phyloP scores from a whole-genome alignment of 2,888 invertebrate species.

The Quadroppia sp. region DNA sequence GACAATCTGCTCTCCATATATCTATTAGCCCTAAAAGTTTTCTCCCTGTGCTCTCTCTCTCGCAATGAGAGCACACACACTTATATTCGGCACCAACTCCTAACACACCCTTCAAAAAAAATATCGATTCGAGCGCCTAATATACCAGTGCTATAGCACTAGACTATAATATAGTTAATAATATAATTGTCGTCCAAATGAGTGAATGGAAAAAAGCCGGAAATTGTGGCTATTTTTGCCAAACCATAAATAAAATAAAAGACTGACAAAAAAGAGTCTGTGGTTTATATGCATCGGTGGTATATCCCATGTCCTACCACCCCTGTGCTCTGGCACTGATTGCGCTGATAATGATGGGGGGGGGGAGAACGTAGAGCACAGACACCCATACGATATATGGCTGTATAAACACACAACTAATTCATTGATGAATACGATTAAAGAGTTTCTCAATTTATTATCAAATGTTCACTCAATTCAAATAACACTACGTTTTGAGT shows the following conservation, averaged over 20 bases:
- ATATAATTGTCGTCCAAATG: slow-evolving; percentile 10
- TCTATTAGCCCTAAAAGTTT: slow-evolving; percentile 32
- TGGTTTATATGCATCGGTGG: no score
- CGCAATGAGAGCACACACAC: not conserved
- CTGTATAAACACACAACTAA: slow-evolving; percentile 23
- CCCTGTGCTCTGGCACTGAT: no score
- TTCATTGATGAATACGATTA: slow-evolving; percentile 18
- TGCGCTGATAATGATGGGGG: not conserved
- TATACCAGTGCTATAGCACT: not conserved
- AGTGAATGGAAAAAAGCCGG: not conserved
- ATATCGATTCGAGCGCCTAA: not conserved
- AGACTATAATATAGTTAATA: slow-evolving; percentile 14
- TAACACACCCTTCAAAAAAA: slow-evolving; percentile 17
- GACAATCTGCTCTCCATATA: slow-evolving; percentile 34
- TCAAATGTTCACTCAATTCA: not conserved
- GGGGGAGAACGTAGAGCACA: not conserved
- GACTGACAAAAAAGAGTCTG: not conserved
- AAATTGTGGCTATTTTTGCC: slow-evolving; percentile 7
- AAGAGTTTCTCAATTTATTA: not conserved
- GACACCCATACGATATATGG: not conserved
- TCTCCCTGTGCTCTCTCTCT: no score
- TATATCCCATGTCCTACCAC: no score
- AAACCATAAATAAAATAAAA: slow-evolving; percentile 1
- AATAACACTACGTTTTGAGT: no score
- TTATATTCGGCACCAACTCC: not conserved